A percentile compares a stretch with the other conserved stretches of the same genome.
These are phyloP conservation scores for Sapajus apella DNA, from an alignment of 2,113 vertebrate species.

Conservation along the genomic window DNA sequence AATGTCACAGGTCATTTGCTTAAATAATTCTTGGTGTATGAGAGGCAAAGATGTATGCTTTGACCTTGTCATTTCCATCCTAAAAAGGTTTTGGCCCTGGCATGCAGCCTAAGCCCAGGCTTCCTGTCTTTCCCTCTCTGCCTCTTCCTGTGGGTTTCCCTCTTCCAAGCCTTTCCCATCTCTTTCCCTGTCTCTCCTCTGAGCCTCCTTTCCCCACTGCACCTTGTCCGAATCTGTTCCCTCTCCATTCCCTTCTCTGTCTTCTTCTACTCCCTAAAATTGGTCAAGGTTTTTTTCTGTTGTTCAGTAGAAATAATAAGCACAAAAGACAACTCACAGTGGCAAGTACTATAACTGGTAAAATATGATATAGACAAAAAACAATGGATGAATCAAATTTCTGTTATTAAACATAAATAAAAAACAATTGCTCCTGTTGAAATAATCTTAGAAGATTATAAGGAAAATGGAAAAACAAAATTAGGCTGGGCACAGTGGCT, in stretches of 20 bases:
- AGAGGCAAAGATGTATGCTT: background rate
- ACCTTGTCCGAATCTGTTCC: background rate
- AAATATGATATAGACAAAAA: background rate
- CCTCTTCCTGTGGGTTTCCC: background rate
- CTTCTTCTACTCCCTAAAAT: background rate
- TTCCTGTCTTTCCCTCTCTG: background rate
- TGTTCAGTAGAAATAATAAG: background rate
- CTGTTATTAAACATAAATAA: background rate
- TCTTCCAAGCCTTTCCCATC: background rate
- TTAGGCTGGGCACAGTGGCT: background rate
- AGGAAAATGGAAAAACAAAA: background rate
- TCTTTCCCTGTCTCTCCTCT: background rate
- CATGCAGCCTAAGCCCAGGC: background rate
- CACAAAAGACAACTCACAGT: conserved; percentile 6
- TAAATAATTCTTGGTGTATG: background rate
- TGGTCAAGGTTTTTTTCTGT: background rate
- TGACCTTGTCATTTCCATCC: background rate
- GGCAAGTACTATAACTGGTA: background rate
- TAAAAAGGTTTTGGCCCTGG: background rate
- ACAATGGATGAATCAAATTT: conserved; percentile 5
- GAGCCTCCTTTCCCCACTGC: background rate
- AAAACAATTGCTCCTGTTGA: background rate
- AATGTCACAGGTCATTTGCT: background rate
- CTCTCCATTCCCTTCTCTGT: background rate
- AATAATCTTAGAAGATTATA: background rate